These are phyloP conservation scores for Temnothorax curvispinosus DNA, from an alignment of 1,140 invertebrate genomes.

Conservation along the genomic window DNA sequence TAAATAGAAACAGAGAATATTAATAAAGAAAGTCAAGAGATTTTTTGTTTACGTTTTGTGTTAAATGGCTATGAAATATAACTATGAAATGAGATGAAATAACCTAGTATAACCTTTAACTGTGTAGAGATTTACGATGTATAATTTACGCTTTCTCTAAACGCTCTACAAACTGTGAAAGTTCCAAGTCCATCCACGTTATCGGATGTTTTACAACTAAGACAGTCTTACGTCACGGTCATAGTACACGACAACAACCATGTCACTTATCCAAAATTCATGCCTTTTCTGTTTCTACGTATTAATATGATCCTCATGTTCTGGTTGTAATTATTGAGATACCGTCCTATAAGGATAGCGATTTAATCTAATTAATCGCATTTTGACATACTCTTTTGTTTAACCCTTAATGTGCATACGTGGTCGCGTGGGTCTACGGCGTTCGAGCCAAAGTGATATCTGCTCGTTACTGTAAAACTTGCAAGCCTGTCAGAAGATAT, in stretches of 20 bases:
- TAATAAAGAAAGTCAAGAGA: neutral
- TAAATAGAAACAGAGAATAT: neutral
- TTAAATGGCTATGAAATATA: neutral
- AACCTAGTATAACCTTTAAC: neutral
- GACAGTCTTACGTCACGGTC: slow-evolving; percentile 52
- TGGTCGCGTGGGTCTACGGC: no score
- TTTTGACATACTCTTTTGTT: neutral
- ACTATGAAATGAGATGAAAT: neutral
- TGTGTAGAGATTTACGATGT: neutral
- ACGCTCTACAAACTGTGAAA: neutral
- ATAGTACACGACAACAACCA: slow-evolving; percentile 44
- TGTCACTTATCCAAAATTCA: neutral
- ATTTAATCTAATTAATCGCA: neutral
- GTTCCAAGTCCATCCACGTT: slow-evolving; percentile 69
- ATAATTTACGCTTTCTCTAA: neutral
- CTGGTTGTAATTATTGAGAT: neutral
- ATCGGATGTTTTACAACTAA: slow-evolving; percentile 65
- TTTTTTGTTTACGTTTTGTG: neutral
- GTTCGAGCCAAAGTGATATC: no score
- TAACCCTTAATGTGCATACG: no score
- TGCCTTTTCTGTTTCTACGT: neutral
- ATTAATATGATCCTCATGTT: neutral
- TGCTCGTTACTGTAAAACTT: no score
- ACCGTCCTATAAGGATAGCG: neutral
- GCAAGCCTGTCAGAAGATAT: no score